Evolutionary conservation across 1,140 invertebrate genomes (phyloP).

Genomic region (Rhagoletis zephyria): DNA sequence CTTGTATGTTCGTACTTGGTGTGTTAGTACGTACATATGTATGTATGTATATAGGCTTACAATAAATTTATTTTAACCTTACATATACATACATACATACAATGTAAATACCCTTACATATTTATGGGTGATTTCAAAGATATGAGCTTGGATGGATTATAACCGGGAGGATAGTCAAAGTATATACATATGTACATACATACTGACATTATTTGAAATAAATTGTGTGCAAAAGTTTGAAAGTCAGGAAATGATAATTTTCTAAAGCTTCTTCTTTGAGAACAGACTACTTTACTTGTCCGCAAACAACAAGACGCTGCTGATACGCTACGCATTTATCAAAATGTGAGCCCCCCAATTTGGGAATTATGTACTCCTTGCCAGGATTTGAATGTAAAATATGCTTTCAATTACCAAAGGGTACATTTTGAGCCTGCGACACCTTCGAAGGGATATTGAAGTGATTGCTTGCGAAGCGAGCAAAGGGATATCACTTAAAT

Average conservation of each 20-base stretch:
- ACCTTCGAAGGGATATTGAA: background rate
- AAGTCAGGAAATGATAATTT: no score
- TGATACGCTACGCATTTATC: background rate
- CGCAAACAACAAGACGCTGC: background rate
- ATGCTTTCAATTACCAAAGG: constrained; percentile 29
- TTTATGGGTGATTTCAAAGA: background rate
- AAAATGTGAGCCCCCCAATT: background rate
- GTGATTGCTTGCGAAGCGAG: background rate
- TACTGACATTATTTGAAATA: no score
- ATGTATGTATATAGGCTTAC: background rate
- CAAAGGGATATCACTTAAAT: background rate
- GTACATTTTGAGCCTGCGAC: background rate
- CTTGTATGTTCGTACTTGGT: background rate
- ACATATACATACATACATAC: background rate
- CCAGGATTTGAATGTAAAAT: background rate
- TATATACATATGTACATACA: no score
- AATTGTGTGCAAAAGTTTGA: no score
- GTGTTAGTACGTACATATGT: background rate
- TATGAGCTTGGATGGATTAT: background rate
- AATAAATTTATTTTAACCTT: background rate
- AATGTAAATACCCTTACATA: background rate
- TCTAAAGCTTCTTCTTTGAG: background rate
- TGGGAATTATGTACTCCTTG: background rate
- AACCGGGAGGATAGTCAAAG: background rate
- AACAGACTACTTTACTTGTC: background rate